A percentile compares a stretch with the other conserved stretches of the same genome.
These are phyloP conservation scores for Xiphophorus birchmanni DNA, from an alignment of 2,797 vertebrate genomes.

Conservation along the genomic window DNA sequence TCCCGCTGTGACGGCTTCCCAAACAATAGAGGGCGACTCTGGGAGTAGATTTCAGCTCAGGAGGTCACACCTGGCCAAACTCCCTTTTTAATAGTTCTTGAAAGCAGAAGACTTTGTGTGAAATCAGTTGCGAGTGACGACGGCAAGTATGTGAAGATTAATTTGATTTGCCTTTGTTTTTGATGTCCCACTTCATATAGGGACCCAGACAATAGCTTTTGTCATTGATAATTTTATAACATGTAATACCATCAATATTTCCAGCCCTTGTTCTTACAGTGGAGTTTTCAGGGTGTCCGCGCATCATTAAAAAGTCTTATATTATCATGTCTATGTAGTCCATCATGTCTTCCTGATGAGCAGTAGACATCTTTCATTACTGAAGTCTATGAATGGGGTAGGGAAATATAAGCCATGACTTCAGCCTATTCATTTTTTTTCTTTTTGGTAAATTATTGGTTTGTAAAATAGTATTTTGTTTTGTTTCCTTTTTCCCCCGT, in stretches of 20 bases:
- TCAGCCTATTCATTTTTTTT: no score
- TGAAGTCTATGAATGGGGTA: no score
- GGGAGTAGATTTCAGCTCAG: slow-evolving; percentile 13
- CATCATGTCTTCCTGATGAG: no score
- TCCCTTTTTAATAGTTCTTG: neutral
- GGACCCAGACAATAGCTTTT: neutral
- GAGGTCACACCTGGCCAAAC: slow-evolving; percentile 15
- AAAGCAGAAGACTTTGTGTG: slow-evolving; percentile 1
- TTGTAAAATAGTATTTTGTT: no score
- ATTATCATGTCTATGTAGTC: no score
- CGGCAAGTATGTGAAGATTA: neutral
- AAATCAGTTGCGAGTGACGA: neutral
- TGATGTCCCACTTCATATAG: neutral
- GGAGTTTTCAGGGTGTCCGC: neutral
- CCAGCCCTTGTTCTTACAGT: neutral
- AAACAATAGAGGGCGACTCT: slow-evolving; percentile 54
- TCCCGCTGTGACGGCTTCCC: slow-evolving; percentile 58
- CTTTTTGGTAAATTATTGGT: no score
- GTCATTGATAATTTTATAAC: neutral
- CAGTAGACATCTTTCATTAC: no score
- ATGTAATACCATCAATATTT: neutral
- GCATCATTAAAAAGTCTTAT: no score
- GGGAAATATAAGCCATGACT: no score
- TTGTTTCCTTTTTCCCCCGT: no score
- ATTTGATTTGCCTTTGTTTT: no score